phyloP scores from a whole-genome alignment of 2,888 invertebrate species.

The Drosophila austrosaltans region DNA sequence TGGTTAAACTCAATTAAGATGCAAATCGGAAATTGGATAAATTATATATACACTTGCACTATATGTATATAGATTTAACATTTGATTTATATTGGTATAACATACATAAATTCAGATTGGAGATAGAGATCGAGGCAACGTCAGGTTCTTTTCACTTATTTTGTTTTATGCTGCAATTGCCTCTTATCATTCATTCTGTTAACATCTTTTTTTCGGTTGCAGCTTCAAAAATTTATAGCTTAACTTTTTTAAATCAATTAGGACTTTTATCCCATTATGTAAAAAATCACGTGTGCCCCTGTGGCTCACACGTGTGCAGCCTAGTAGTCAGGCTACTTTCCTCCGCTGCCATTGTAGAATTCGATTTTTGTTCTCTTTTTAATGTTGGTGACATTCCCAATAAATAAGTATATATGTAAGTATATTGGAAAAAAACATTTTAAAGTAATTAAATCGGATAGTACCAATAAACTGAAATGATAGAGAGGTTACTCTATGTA shows the following conservation, averaged over 20 bases:
- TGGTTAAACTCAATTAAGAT: background rate
- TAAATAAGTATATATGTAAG: background rate
- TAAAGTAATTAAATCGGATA: background rate
- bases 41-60: background rate
- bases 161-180: constrained; percentile 43
- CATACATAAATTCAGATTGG: no score
- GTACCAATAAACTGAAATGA: background rate
- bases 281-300: background rate
- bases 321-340: no score
- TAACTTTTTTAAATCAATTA: background rate
- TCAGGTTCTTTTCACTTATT: no score
- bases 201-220: constrained; percentile 33
- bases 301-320: background rate
- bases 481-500: no score
- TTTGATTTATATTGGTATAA: no score
- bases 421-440: background rate
- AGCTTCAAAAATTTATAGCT: background rate
- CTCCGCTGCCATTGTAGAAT: background rate
- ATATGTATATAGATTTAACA: no score
- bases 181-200: background rate
- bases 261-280: background rate
- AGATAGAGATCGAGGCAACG: no score
- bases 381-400: background rate
- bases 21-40: background rate
- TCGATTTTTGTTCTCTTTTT: background rate